Percentiles rank a stretch among this genome's conserved stretches.
Conservation (phyloP, 2,888 invertebrate genomes). For the Stegophylla sp. region DNA sequence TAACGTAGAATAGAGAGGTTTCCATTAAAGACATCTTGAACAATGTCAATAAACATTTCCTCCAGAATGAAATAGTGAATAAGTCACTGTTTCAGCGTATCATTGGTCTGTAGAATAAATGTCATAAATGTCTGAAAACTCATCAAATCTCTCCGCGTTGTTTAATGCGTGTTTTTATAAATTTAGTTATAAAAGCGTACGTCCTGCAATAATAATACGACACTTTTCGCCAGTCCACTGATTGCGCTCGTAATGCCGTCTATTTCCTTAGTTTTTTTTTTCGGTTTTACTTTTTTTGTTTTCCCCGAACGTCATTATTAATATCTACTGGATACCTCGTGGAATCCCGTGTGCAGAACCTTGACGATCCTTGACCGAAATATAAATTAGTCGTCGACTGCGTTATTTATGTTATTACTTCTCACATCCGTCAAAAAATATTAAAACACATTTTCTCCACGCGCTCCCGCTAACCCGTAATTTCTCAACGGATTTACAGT, state of each 20-base stretch:
- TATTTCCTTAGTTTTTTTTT: conserved; percentile 1
- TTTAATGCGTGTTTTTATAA: no score
- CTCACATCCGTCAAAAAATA: conserved; percentile 40
- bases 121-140: no score
- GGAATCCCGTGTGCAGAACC: conserved; percentile 11
- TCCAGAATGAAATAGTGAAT: no score
- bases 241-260: not conserved
- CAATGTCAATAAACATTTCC: no score
- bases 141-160: no score
- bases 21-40: no score
- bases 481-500: conserved; percentile 36
- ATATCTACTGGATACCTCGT: not conserved
- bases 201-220: no score
- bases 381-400: conserved; percentile 20
- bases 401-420: not conserved
- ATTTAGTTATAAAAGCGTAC: no score
- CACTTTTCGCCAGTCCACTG: no score
- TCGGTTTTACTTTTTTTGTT: not conserved
- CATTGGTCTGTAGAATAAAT: no score
- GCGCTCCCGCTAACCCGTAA: not conserved
- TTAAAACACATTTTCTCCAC: conserved; percentile 30
- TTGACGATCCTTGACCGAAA: conserved; percentile 34
- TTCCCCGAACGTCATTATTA: conserved; percentile 16
- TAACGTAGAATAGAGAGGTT: no score
- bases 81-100: no score